Evolutionary conservation across 2,888 invertebrate genomes (phyloP), one percentile per base, ranked within the genome.

Genomic region (Oconnorella tubifera): DNA sequence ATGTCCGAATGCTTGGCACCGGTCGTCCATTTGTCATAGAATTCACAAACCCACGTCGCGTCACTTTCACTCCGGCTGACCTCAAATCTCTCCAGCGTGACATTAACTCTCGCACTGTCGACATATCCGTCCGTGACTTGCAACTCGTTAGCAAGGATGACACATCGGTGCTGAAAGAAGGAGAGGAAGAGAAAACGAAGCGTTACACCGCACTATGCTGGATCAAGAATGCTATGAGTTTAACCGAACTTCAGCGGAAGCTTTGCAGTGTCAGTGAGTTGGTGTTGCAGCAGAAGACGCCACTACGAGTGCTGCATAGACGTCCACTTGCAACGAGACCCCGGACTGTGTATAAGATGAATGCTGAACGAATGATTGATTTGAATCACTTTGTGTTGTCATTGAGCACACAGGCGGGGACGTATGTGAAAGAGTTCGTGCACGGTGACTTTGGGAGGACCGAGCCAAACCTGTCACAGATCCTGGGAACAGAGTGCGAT

Each of bases 391-490:
- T 95, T 74, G 84, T 86, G 56, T 76, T 94, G 32, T 85, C 86
- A 66, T 74, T 94, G 27, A 86, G 86, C 58, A 91, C 93, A 0
- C 90, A 92, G 77, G 96, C 96, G 10, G 96, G 96, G 4, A 66
- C 65, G 1, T 99, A 99, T 80, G 88, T 99, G 1, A 99, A 99
- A 83, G 98, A 99, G 84, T 92, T 98, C 84, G 90, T 92, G 27
- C 95, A 98, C 83, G 93, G 97, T 2, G 98, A 99, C 84, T 90
- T 96, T 79, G 90, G 92, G 1, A 85, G 98, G 72, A 94, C 95
- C 0, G 80, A 78, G 10, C 98, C 98, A 0, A 88, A 87, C 74
- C 83, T 97, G 31, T 83, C 87, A 0, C 85, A 86, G 27, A 83
- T 92, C 51, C 83, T 94, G 48, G 82, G 84, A 32, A 85, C 86